Conservation (phyloP, 2,888 invertebrate genomes). For the Drosophila lacicola region DNA sequence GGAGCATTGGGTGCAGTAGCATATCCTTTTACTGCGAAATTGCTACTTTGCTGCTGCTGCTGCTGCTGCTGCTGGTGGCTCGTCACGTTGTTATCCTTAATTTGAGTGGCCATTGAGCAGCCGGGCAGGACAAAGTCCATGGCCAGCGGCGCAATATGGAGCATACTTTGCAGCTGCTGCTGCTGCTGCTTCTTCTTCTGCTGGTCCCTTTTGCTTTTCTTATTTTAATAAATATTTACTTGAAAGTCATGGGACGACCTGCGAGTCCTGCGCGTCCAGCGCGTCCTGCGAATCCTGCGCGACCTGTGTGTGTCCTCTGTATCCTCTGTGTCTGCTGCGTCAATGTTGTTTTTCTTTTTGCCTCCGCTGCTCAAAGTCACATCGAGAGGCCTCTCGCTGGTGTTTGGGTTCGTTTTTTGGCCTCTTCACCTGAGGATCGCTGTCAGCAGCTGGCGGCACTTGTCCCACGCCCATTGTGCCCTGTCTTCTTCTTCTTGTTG, state of each 20-base stretch:
- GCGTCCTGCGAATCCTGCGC: conserved; percentile 26
- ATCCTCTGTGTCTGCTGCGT: conserved; percentile 22
- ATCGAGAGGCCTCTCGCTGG: conserved; percentile 5
- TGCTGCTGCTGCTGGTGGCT: conserved; percentile 26
- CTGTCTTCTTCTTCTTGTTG: conserved; percentile 24
- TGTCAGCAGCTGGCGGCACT: conserved; percentile 65
- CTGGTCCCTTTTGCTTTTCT: conserved; percentile 11
- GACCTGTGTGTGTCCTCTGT: conserved; percentile 6
- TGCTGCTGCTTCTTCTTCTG: conserved; percentile 1
- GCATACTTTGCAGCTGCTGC: conserved; percentile 43
- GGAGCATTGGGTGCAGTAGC: conserved; percentile 17
- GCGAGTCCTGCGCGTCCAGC: neutral
- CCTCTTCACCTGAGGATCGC: conserved; percentile 62
- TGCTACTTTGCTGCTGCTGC: conserved; percentile 66
- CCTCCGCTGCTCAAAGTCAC: conserved; percentile 17
- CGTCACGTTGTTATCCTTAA: conserved; percentile 76
- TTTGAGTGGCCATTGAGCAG: conserved; percentile 78
- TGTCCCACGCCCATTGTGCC: conserved; percentile 23
- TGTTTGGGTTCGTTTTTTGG: conserved; percentile 8
- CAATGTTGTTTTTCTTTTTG: conserved; percentile 27
- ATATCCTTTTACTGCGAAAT: conserved; percentile 69
- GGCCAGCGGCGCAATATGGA: conserved; percentile 39
- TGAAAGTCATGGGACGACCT: conserved; percentile 58
- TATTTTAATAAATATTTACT: conserved; percentile 74
- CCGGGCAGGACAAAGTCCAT: conserved; percentile 15